phyloP scores from a whole-genome alignment of 2,113 vertebrate species.

The Electrona antarctica region DNA sequence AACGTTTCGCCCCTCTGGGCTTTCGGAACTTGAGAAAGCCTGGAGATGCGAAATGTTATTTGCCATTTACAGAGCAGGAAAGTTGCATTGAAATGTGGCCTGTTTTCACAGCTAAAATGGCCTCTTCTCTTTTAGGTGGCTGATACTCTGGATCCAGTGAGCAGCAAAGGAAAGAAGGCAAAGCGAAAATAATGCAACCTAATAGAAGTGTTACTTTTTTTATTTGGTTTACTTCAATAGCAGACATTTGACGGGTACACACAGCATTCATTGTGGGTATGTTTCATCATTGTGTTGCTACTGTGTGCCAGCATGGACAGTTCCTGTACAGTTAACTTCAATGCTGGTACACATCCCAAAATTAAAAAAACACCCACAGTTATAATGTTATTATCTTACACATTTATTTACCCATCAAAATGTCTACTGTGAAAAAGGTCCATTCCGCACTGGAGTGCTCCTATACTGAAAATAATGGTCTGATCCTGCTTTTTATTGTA shows the following conservation, averaged over 20 bases:
- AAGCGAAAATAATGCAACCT: slow-evolving; percentile 50
- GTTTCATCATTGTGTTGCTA: no score
- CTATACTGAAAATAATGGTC: slow-evolving; percentile 17
- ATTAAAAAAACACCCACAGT: no score
- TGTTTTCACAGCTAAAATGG: neutral
- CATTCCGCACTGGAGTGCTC: neutral
- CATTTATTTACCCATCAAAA: neutral
- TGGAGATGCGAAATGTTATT: no score
- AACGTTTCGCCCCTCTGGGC: no score
- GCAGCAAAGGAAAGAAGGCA: slow-evolving; percentile 54
- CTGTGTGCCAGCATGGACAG: no score
- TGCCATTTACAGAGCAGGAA: neutral
- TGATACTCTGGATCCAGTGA: slow-evolving; percentile 31
- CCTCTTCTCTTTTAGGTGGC: slow-evolving; percentile 34
- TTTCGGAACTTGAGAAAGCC: no score
- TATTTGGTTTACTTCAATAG: no score
- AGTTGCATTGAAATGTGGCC: neutral
- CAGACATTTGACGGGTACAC: no score
- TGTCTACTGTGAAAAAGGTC: neutral
- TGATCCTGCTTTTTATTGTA: slow-evolving; percentile 17
- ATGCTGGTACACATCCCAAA: no score
- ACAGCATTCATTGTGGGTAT: no score
- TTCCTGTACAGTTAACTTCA: no score
- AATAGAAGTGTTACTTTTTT: no score
- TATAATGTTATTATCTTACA: neutral